Evolutionary conservation across 2,113 vertebrate genomes (phyloP).

Genomic region (Ceratotherium simum): DNA sequence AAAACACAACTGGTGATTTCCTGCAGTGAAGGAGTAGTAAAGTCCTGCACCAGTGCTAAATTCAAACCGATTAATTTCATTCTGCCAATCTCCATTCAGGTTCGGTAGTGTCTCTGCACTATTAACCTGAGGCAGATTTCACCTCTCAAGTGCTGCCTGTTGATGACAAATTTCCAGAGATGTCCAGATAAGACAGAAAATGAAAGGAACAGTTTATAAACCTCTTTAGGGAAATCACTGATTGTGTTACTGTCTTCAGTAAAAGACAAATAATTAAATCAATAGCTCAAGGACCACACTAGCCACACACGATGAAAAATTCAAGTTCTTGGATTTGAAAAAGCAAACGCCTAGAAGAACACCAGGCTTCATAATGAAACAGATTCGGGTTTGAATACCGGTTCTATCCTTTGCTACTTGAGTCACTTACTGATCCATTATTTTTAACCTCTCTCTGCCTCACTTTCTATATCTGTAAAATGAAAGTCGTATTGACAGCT

Average conservation of each 20-base stretch:
- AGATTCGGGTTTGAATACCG: neutral
- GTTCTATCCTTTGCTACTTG: neutral
- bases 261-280: conserved; percentile 55
- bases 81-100: conserved; percentile 11
- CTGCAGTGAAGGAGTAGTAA: neutral
- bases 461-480: neutral
- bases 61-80: conserved; percentile 17
- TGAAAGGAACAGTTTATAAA: conserved; percentile 16
- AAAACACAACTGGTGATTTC: conserved; percentile 31
- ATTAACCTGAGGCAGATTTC: neutral
- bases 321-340: neutral
- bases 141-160: neutral
- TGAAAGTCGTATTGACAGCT: neutral
- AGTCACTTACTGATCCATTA: neutral
- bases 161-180: conserved; percentile 46
- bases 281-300: neutral
- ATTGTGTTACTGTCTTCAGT: neutral
- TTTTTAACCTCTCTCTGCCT: neutral
- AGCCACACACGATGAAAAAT: neutral
- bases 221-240: conserved; percentile 58
- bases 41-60: neutral
- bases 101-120: neutral
- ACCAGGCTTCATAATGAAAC: neutral
- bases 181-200: conserved; percentile 35
- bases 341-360: neutral